Evolutionary conservation across 2,797 vertebrate species (phyloP).

Genomic region (Alectoris magna): DNA sequence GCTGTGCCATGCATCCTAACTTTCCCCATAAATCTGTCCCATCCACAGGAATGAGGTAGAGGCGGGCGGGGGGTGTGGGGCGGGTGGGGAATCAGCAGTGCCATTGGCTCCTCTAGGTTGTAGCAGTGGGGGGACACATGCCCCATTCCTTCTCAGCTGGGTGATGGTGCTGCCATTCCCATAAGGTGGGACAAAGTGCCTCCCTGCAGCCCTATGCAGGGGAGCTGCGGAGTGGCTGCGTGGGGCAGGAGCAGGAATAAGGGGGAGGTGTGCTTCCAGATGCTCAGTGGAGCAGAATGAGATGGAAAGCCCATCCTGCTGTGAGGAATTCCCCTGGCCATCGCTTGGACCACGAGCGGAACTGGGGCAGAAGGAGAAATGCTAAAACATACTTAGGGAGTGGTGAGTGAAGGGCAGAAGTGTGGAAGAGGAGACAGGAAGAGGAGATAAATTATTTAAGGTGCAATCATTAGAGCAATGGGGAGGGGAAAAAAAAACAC

Average conservation of each 20-base stretch:
- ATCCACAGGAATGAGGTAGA: not conserved
- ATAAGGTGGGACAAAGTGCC: no score
- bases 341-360: not conserved
- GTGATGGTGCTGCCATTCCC: not conserved
- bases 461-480: not conserved
- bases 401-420: not conserved
- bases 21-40: not conserved
- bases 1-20: no score
- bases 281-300: constrained; percentile 38
- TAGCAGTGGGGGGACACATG: accelerated
- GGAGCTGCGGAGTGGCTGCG: not conserved
- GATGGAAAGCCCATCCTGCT: constrained; percentile 12
- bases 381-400: not conserved
- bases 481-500: not conserved
- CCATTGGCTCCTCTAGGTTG: not conserved
- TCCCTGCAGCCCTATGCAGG: not conserved
- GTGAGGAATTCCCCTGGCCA: constrained; percentile 1
- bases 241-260: accelerated
- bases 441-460: constrained; percentile 61
- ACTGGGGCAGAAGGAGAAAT: constrained; percentile 33
- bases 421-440: not conserved
- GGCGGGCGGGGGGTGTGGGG: not conserved
- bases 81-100: not conserved
- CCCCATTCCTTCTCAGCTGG: not conserved
- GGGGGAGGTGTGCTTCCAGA: not conserved